These are phyloP conservation scores for Heliangelus exortis DNA, from an alignment of 2,797 vertebrate species.

Conservation along the genomic window DNA sequence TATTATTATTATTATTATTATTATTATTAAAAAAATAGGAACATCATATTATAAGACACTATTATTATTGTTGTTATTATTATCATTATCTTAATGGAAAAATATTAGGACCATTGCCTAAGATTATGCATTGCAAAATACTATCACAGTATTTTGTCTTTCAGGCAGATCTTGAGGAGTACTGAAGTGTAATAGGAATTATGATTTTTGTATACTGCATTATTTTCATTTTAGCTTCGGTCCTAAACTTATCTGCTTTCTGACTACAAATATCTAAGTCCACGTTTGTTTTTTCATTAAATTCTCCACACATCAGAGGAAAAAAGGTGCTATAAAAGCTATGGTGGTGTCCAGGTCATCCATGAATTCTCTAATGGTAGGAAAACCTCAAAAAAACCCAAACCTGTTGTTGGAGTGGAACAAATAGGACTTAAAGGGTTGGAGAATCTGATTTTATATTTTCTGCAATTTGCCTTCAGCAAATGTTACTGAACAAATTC, in stretches of 20 bases:
- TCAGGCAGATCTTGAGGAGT: not conserved
- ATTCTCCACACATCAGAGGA: not conserved
- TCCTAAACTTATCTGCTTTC: not conserved
- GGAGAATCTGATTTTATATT: constrained; percentile 19
- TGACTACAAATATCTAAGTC: not conserved
- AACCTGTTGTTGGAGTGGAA: constrained; percentile 7
- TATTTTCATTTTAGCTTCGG: not conserved
- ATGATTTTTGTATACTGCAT: not conserved
- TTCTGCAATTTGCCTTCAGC: constrained; percentile 23
- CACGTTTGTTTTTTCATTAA: not conserved
- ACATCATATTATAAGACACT: too few species aligned
- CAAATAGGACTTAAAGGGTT: constrained; percentile 16
- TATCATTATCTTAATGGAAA: not conserved
- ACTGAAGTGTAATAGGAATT: not conserved
- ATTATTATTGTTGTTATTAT: too few species aligned
- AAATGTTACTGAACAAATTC: constrained; percentile 34
- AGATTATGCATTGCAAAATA: too few species aligned
- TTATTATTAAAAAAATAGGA: too few species aligned
- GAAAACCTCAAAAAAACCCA: constrained; percentile 34
- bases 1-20: too few species aligned
- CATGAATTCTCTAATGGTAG: not conserved
- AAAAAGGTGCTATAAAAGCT: not conserved
- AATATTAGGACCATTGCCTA: not conserved
- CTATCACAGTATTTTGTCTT: not conserved
- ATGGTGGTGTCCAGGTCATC: not conserved